phyloP scores from a whole-genome alignment of 2,113 vertebrate genomes.

The Pelusios castaneus region DNA sequence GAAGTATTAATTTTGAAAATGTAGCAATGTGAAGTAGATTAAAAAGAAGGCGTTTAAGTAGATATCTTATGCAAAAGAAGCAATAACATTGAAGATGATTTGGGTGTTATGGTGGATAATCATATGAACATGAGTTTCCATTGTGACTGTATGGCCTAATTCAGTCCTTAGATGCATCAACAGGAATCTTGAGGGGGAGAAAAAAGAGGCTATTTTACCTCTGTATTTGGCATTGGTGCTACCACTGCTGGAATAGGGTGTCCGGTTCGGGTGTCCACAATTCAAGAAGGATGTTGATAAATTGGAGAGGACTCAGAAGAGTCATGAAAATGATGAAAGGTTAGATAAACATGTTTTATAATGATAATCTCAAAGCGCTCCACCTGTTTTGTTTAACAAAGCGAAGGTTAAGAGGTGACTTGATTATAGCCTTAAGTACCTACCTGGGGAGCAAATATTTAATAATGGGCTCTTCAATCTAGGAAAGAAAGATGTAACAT shows the following conservation, averaged over 20 bases:
- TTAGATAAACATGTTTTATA: background rate
- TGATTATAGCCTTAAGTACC: background rate
- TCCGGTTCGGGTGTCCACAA: background rate
- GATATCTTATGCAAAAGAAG: no score
- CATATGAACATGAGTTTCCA: no score
- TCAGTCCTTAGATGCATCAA: background rate
- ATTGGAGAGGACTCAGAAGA: background rate
- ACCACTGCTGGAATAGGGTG: background rate
- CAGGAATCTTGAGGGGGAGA: background rate
- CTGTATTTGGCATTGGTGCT: background rate
- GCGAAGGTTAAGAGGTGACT: background rate
- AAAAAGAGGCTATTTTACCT: background rate
- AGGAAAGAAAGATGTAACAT: background rate
- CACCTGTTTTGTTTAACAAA: background rate
- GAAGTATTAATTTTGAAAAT: background rate
- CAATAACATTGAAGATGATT: no score
- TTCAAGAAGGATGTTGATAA: background rate
- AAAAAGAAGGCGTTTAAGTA: background rate
- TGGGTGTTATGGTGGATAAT: no score
- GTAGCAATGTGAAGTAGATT: background rate
- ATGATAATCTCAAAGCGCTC: background rate
- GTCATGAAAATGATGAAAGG: background rate
- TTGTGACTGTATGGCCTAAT: no score
- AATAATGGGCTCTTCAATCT: background rate
- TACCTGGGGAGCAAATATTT: background rate